Base-by-base conservation (phyloP, 2,113 vertebrate genomes). In the Indicator maculatus region DNA sequence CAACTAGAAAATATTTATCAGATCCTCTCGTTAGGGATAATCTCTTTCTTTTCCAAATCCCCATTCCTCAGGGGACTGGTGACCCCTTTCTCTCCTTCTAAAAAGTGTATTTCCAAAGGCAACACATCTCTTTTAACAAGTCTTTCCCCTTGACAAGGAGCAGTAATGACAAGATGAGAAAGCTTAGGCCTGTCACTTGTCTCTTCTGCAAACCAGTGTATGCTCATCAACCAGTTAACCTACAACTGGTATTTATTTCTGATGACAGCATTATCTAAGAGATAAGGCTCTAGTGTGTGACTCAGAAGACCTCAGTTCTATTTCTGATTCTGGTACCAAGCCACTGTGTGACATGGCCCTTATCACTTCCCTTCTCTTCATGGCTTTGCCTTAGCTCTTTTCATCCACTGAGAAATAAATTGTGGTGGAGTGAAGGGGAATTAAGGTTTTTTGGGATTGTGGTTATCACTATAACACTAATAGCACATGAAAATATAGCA, bases 371-470 rank as follows among this genome's bases (percentile, higher is more conserved):
- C 38, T 81, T 65, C 53, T 36, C 64, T 84, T 33, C 60, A 33
- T 58, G 12, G 1, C 36, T 47, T 84, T 76, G 5, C 11, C 24
- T 41, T 41, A 41, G 26, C 19, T 27, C 23, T 23, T 64, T 60
- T 38, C 45, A 60, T 28, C 64, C n/a, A 10, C 16, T 77, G 27
- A 67, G 66, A 64, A 59, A 36, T 27, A 39, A 83, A 8, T 3
- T 19, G 7, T 0, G 1, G 9, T 31, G 9, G 7, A 21, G 28
- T 27, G 17, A 56, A 19, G 12, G 12, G 31, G 19, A 4, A 38
- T 44, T 50, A 52, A 33, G 47, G n/a, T 2, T 19, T 28, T 61
- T 64, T 13, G 18, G 44, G 31, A 3, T 50, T 78, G 17, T 58
- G 36, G n/a, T 13, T 50, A 38, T 20, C 52, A 21, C 50, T 69